Conservation (phyloP, 2,888 invertebrate genomes). For the Napeogenes sylphis region DNA sequence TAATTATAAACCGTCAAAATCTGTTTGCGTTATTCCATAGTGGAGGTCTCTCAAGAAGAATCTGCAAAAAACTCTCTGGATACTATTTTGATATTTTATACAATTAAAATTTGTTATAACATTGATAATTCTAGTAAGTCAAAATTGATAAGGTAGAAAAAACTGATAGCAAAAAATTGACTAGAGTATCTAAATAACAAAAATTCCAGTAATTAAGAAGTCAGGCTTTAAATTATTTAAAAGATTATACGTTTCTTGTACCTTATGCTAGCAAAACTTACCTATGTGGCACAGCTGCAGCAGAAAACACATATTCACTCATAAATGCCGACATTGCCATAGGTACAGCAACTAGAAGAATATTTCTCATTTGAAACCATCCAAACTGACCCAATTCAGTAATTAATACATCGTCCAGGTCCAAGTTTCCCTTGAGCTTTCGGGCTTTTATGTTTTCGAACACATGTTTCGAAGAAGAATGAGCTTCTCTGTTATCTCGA, state of each 20-base stretch:
- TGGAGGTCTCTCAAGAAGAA: background rate
- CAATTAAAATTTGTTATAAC: too few species aligned
- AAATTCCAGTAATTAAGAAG: background rate
- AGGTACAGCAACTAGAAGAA: constrained; percentile 60
- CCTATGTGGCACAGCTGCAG: constrained; percentile 83
- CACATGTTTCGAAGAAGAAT: background rate
- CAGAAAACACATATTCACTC: constrained; percentile 83
- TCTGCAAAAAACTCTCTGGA: too few species aligned
- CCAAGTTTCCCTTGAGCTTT: constrained; percentile 24
- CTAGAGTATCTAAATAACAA: too few species aligned
- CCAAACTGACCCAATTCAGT: constrained; percentile 78
- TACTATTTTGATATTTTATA: too few species aligned
- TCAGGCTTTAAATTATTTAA: background rate
- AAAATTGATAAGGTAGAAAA: too few species aligned
- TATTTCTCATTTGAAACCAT: constrained; percentile 77
- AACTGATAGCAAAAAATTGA: too few species aligned
- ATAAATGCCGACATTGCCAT: constrained; percentile 71
- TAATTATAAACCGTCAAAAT: too few species aligned
- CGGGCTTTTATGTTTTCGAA: background rate
- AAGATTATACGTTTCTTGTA: background rate
- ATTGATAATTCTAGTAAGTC: too few species aligned
- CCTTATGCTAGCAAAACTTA: constrained; percentile 37
- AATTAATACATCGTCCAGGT: constrained; percentile 65
- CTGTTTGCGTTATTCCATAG: too few species aligned
- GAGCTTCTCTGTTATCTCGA: background rate